phyloP scores from a whole-genome alignment of 2,888 invertebrate genomes.

The Troides aeacus region DNA sequence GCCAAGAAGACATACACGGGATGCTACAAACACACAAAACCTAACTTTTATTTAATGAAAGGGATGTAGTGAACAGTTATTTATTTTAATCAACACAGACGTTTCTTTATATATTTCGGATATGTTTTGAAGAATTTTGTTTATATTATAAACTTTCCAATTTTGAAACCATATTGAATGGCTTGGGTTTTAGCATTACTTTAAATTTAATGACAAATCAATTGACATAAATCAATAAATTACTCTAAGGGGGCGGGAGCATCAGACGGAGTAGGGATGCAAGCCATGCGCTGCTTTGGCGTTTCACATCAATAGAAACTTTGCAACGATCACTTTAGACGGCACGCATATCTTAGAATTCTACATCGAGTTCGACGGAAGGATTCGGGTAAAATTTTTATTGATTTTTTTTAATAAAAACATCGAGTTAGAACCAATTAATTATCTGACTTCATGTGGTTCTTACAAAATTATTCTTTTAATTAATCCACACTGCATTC shows the following conservation, averaged over 20 bases:
- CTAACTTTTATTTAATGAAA: too few relatives aligned
- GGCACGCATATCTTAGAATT: constrained; percentile 16
- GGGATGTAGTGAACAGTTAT: too few relatives aligned
- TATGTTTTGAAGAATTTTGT: neutral
- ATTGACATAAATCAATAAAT: constrained; percentile 10
- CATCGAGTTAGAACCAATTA: neutral
- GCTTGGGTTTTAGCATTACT: neutral
- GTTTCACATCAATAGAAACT: constrained; percentile 13
- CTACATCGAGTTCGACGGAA: constrained; percentile 26
- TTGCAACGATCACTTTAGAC: constrained; percentile 8
- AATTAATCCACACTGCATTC: constrained; percentile 7
- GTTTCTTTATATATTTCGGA: too few relatives aligned
- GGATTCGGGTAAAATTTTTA: neutral
- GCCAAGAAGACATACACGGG: too few relatives aligned
- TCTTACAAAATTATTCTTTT: neutral
- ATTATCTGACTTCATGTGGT: neutral
- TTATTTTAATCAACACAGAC: too few relatives aligned
- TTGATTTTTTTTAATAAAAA: neutral
- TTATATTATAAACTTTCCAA: neutral
- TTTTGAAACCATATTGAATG: too few relatives aligned
- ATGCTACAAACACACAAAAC: too few relatives aligned
- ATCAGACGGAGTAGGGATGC: constrained; percentile 18
- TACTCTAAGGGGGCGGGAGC: constrained; percentile 11
- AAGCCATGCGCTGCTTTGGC: constrained; percentile 24
- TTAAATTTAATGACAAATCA: neutral